Conservation (phyloP, 2,113 vertebrate genomes). For the Periophthalmus modestus region DNA sequence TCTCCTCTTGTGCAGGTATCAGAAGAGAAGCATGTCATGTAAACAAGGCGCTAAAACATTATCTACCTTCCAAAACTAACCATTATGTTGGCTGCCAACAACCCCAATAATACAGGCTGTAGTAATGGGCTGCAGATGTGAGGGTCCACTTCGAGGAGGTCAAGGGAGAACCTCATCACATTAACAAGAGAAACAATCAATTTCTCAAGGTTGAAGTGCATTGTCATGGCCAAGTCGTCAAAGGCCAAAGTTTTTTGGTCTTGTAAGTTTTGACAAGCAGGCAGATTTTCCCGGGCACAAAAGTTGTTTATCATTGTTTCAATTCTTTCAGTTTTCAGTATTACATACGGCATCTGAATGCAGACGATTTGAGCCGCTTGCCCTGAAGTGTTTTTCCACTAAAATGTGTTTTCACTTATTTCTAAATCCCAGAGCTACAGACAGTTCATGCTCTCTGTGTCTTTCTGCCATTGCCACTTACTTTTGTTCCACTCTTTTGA, state of each 20-base stretch:
- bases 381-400: slow-evolving; percentile 57
- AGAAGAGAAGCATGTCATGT: slow-evolving; percentile 32
- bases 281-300: slow-evolving; percentile 18
- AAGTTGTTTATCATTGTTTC: slow-evolving; percentile 49
- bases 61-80: slow-evolving; percentile 23
- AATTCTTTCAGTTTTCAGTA: slow-evolving; percentile 32
- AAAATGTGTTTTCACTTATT: slow-evolving; percentile 65
- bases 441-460: slow-evolving; percentile 29
- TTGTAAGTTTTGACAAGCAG: slow-evolving; percentile 13
- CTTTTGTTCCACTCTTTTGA: slow-evolving; percentile 25
- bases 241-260: slow-evolving; percentile 22
- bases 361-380: slow-evolving; percentile 37
- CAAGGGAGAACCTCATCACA: slow-evolving; percentile 24
- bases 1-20: slow-evolving; percentile 13
- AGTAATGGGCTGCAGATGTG: slow-evolving; percentile 45
- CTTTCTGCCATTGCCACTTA: slow-evolving; percentile 23
- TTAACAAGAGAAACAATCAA: background rate
- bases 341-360: slow-evolving; percentile 50
- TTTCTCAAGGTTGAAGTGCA: slow-evolving; percentile 29
- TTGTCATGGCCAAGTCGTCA: slow-evolving; percentile 30
- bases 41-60: slow-evolving; percentile 47
- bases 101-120: background rate
- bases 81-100: slow-evolving; percentile 10
- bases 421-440: slow-evolving; percentile 36
- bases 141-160: slow-evolving; percentile 19